A percentile compares a stretch with the other conserved stretches of the same genome.
Conservation (phyloP, 2,888 invertebrate species). For the Colostygia pectinataria region DNA sequence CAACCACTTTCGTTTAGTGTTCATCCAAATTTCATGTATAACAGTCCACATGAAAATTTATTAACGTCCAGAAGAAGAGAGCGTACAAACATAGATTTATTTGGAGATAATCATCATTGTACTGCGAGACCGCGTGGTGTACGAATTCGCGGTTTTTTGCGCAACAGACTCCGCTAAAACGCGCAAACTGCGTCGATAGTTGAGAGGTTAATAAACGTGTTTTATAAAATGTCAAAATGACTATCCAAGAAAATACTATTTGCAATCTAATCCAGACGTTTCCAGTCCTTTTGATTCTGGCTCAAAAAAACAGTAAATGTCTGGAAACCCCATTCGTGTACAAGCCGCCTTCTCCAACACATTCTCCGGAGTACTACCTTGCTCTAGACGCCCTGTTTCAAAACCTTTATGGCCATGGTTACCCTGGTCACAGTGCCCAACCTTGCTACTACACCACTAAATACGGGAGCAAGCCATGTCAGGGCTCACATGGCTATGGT, state of each 20-base stretch:
- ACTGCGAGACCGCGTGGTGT: too few species aligned
- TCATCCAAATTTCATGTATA: slow-evolving; percentile 10
- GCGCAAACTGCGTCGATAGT: too few species aligned
- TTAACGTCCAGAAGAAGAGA: too few species aligned
- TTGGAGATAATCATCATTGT: too few species aligned
- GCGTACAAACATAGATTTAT: too few species aligned
- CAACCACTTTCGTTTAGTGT: slow-evolving; percentile 23
- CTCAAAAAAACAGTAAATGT: slow-evolving; percentile 66
- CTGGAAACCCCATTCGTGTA: slow-evolving; percentile 67
- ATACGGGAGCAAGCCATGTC: slow-evolving; percentile 22
- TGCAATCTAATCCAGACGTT: slow-evolving; percentile 69
- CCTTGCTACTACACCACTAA: slow-evolving; percentile 22
- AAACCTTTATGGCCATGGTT: slow-evolving; percentile 47
- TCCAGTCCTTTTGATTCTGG: slow-evolving; percentile 67
- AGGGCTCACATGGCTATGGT: neutral
- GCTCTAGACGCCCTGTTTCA: slow-evolving; percentile 68
- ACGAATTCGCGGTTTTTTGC: too few species aligned
- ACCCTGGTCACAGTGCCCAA: slow-evolving; percentile 12
- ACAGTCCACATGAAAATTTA: neutral
- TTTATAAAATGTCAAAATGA: slow-evolving; percentile 48
- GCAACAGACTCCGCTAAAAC: too few species aligned
- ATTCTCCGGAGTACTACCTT: slow-evolving; percentile 70
- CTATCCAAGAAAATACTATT: slow-evolving; percentile 58
- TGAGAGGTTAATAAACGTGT: neutral
- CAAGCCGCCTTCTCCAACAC: slow-evolving; percentile 67